Evolutionary conservation across 2,888 invertebrate species (phyloP).

Genomic region (Coleophora flavipennella): DNA sequence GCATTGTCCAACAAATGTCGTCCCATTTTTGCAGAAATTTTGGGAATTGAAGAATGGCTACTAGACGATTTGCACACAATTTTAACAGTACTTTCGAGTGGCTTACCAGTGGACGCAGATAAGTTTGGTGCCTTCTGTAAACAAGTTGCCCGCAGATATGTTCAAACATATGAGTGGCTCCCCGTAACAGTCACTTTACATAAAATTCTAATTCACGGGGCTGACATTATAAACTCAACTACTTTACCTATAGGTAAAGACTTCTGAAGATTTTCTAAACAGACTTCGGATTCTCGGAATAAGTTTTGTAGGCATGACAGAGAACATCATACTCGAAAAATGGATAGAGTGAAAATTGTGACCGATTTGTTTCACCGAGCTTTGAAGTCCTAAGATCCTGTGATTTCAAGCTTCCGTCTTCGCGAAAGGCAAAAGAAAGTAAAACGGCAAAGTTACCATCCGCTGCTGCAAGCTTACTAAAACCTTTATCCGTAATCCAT

Average conservation of each 20-base stretch:
- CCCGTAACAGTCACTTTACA: neutral
- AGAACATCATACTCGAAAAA: conserved; percentile 7
- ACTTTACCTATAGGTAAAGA: conserved; percentile 14
- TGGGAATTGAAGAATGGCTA: conserved; percentile 2
- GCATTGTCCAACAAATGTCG: conserved; percentile 6
- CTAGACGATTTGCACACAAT: conserved; percentile 6
- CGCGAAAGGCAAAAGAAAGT: neutral
- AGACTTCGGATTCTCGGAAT: conserved; percentile 1
- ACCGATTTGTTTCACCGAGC: conserved; percentile 8
- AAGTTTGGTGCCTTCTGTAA: conserved; percentile 1
- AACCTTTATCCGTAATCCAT: too few species aligned
- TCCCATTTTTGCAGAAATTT: conserved; percentile 3
- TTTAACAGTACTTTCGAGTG: conserved; percentile 4
- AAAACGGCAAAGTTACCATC: neutral
- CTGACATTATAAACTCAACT: neutral
- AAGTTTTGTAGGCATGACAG: conserved; percentile 7
- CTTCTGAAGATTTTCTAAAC: conserved; percentile 1
- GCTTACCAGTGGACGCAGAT: conserved; percentile 5
- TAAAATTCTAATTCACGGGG: conserved; percentile 1
- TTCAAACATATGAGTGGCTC: conserved; percentile 19
- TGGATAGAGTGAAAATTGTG: conserved; percentile 2
- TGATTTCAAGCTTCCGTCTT: neutral
- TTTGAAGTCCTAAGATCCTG: conserved; percentile 8
- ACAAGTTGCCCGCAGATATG: conserved; percentile 2
- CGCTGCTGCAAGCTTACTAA: too few species aligned